A percentile compares a stretch with the other conserved stretches of the same genome.
Conservation (phyloP, 2,113 vertebrate species). For the Antennarius striatus region DNA sequence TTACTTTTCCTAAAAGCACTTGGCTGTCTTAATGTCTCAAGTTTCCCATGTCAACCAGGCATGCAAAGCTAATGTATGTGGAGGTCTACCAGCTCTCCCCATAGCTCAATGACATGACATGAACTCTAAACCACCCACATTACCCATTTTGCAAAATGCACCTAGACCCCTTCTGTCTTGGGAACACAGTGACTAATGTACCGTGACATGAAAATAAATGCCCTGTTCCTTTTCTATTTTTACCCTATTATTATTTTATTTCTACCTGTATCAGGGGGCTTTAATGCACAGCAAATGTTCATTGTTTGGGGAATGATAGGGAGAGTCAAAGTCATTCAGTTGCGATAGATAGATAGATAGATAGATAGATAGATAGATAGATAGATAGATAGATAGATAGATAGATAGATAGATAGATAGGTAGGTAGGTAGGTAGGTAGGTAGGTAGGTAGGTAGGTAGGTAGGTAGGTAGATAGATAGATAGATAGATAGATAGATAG, state of each 20-base stretch:
- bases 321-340: too few species aligned
- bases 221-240: constrained; percentile 29
- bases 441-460: too few species aligned
- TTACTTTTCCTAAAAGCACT: constrained; percentile 52
- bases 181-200: constrained; percentile 58
- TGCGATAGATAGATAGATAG: too few species aligned
- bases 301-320: too few species aligned
- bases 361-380: too few species aligned
- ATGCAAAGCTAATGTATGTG: constrained; percentile 28
- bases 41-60: constrained; percentile 26
- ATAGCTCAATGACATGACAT: constrained; percentile 40
- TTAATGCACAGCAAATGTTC: not conserved
- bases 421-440: too few species aligned
- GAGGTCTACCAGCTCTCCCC: constrained; percentile 21
- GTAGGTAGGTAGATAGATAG: too few species aligned
- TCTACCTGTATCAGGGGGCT: constrained; percentile 7
- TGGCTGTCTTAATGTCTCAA: constrained; percentile 5
- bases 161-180: constrained; percentile 36
- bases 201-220: constrained; percentile 58
- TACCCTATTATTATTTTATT: constrained; percentile 60
- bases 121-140: constrained; percentile 41
- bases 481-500: too few species aligned
- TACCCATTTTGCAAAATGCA: constrained; percentile 44
- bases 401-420: too few species aligned
- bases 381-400: too few species aligned